Evolutionary conservation across 2,797 vertebrate species (phyloP), one percentile per base, ranked within the genome.

Genomic region (Chloroceryle amazona): DNA sequence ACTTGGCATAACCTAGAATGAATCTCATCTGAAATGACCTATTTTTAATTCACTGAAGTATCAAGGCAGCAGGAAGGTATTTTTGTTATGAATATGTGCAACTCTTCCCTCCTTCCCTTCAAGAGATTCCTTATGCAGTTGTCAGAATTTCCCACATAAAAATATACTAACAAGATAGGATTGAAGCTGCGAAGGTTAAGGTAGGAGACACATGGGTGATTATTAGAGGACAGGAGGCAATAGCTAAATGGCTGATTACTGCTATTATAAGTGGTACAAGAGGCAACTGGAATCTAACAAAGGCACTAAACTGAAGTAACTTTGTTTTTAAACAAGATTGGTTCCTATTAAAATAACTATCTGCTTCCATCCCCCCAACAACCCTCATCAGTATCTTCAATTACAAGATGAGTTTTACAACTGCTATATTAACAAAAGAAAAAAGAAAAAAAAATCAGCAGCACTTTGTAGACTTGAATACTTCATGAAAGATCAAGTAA

Each of bases 291-390:
- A 89, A 13, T 42, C 68, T 35, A 80, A 70, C 13, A 54, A 72
- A 62, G n/a, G 14, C 42, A 35, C 7, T 39, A 49, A 65, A 61
- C 3, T 55, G 23, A 82, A 72, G 8, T 51, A 46, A 28, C 28
- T 55, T 67, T 51, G 11, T 15, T 88, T 74, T 52, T 78, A 78
- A 78, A 33, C 7, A 42, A 78, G 25, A 74, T 11, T 20, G 5
- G 16, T 55, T 89, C 17, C 57, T 81, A 25, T 67, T 4, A 47
- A 49, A 79, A 33, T 8, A 49, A 70, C 0, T 54, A 47, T 13
- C 13, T 55, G 7, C 16, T 28, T 8, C 4, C 3, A 28, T 3
- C 6, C 2, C 2, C 1, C 0, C 4, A 39, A 41, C 75, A 68
- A 37, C 39, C 11, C 3, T 12, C n/a, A 19, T 9, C 11, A 44